Evolutionary conservation across 2,113 vertebrate species (phyloP), one percentile per base, ranked within the genome.

Genomic region (Progne subis): DNA sequence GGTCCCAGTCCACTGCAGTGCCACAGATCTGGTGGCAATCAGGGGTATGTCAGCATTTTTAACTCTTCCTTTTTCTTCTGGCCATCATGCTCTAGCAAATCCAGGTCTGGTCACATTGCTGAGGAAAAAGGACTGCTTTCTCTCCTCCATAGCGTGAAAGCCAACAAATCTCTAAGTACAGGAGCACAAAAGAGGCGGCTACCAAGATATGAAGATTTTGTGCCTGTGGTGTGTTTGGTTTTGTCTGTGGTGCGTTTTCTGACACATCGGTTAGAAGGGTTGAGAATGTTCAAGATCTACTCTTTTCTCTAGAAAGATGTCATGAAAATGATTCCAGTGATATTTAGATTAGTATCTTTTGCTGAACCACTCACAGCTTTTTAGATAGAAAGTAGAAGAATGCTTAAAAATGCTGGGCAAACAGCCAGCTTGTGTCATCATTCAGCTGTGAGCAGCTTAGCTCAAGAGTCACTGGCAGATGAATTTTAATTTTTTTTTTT

Each of bases 361-460:
- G 41, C 65, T 89, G 53, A 72, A 76, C 20, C 79, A 75, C 84
- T 75, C 83, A 55, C 55, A 91, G 57, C 46, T 95, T 91, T 91
- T 87, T 65, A 60, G 72, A 60, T 1, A 61, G 64, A 92, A 93
- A 91, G 76, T 69, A 84, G 81, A 88, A 86, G 44, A 89, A 80
- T 68, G 39, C 69, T 56, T 94, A 12, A 87, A 89, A 95, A 82
- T 46, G 65, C 61, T 87, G 55, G 91, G 89, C 81, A 82, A 86
- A 68, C 50, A 78, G 82, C 91, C 93, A 92, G 70, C 49, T 72
- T 84, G 11, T 87, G 5, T 94, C 65, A 94, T 68, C 39, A 57
- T 52, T 88, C 65, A 84, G 31, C 65, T 89, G 61, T 37, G 86
- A 92, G 65, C 49, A 86, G 61, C 50, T 89, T 64, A 87, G 37